Conservation (phyloP, 2,888 invertebrate genomes). For the Catonia carolina region DNA sequence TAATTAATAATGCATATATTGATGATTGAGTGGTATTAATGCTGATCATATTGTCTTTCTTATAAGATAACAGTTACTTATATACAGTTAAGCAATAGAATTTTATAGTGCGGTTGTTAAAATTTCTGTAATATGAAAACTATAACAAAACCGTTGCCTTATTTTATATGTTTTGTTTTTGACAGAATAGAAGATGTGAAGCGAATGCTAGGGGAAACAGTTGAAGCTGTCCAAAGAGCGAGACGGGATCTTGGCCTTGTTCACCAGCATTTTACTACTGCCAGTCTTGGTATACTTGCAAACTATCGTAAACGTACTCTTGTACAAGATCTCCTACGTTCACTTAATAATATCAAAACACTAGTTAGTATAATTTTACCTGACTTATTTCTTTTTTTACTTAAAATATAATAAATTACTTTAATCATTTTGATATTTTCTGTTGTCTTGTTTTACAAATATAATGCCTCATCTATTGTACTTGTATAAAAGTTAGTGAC, state of each 20-base stretch:
- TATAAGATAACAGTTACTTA: too few species aligned
- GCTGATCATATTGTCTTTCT: too few species aligned
- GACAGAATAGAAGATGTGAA: conserved; percentile 62
- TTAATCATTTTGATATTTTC: conserved; percentile 1
- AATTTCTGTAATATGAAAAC: too few species aligned
- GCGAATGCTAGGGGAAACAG: conserved; percentile 58
- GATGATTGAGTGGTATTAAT: too few species aligned
- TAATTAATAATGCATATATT: too few species aligned
- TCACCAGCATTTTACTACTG: conserved; percentile 73
- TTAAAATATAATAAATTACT: background rate
- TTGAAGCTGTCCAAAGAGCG: conserved; percentile 65
- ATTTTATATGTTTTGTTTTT: conserved; percentile 22
- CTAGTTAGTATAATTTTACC: conserved; percentile 49
- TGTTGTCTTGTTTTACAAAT: background rate
- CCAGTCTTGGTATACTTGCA: conserved; percentile 81
- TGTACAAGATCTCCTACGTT: conserved; percentile 69
- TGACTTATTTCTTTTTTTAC: background rate
- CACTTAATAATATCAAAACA: conserved; percentile 71
- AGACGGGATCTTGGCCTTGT: conserved; percentile 66
- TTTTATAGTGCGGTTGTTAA: too few species aligned
- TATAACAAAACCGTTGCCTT: too few species aligned
- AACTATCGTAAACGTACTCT: conserved; percentile 85
- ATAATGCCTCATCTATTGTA: too few species aligned
- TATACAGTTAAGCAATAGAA: too few species aligned
- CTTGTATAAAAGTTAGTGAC: background rate